Evolutionary conservation across 2,797 vertebrate genomes (phyloP).

Genomic region (Chromobotia macracanthus): DNA sequence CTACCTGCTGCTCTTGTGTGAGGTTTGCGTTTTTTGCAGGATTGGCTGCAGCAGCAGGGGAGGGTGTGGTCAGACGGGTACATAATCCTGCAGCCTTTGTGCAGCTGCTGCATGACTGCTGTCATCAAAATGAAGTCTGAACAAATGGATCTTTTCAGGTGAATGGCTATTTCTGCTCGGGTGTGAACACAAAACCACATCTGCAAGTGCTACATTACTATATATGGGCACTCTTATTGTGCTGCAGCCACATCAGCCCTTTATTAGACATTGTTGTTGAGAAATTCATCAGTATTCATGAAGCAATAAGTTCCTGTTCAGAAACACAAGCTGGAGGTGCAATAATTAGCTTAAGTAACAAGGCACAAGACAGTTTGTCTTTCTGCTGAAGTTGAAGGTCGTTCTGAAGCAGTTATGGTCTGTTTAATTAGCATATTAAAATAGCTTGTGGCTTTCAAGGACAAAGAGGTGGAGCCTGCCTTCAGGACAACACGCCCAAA

Average conservation of each 20-base stretch:
- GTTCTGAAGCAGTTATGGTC: slow-evolving; percentile 18
- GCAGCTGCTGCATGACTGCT: slow-evolving; percentile 74
- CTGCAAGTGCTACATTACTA: background rate
- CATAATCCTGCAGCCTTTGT: slow-evolving; percentile 78
- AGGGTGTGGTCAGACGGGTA: slow-evolving; percentile 65
- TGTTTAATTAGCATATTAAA: slow-evolving; percentile 39
- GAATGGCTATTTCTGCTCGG: background rate
- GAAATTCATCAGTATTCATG: slow-evolving; percentile 34
- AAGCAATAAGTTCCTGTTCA: slow-evolving; percentile 13
- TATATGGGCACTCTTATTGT: background rate
- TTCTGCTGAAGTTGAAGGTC: slow-evolving; percentile 44
- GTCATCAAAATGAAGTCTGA: slow-evolving; percentile 89
- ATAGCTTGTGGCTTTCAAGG: slow-evolving; percentile 24
- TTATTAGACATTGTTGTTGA: background rate
- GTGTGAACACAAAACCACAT: background rate
- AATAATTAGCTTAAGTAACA: slow-evolving; percentile 44
- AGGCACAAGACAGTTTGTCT: slow-evolving; percentile 31
- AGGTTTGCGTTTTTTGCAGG: slow-evolving; percentile 17
- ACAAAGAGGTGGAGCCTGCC: slow-evolving; percentile 1
- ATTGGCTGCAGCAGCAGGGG: slow-evolving; percentile 16
- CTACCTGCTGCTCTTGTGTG: slow-evolving; percentile 47
- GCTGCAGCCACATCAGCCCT: background rate
- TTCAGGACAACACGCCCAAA: background rate
- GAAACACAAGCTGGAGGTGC: slow-evolving; percentile 1
- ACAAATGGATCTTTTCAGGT: slow-evolving; percentile 81